Evolutionary conservation across 2,888 invertebrate genomes (phyloP).

Genomic region (Acrobasis consociella): DNA sequence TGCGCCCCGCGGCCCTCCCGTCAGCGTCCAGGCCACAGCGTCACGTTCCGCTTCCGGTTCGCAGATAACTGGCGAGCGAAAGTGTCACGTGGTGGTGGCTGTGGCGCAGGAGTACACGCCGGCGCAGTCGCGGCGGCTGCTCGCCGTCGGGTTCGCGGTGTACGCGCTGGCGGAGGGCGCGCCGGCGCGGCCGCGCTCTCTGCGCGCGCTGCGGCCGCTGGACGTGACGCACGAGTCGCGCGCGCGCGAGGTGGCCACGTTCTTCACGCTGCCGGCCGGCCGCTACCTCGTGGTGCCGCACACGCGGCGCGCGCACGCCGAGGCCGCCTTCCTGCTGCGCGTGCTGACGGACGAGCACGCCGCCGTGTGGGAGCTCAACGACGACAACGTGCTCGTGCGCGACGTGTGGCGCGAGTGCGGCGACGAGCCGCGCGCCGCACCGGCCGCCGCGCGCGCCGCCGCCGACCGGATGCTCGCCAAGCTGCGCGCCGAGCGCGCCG

Average conservation of each 20-base stretch:
- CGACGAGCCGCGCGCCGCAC: slow-evolving; percentile 25
- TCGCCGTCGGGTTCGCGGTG: slow-evolving; percentile 87
- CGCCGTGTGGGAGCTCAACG: slow-evolving; percentile 90
- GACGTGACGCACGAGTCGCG: slow-evolving; percentile 86
- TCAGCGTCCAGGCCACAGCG: not conserved
- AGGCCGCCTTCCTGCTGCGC: slow-evolving; percentile 87
- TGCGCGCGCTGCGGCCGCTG: slow-evolving; percentile 61
- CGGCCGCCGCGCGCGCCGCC: slow-evolving; percentile 32
- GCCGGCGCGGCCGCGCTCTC: slow-evolving; percentile 44
- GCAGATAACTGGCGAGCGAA: slow-evolving; percentile 84
- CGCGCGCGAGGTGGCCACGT: slow-evolving; percentile 82
- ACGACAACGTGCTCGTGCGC: slow-evolving; percentile 87
- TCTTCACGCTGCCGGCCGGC: slow-evolving; percentile 88
- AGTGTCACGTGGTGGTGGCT: slow-evolving; percentile 88
- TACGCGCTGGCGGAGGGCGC: slow-evolving; percentile 85
- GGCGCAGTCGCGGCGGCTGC: slow-evolving; percentile 71
- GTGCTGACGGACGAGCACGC: slow-evolving; percentile 88
- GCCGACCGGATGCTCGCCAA: slow-evolving; percentile 24
- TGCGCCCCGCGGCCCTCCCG: not conserved
- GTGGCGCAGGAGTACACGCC: slow-evolving; percentile 85
- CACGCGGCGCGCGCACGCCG: slow-evolving; percentile 85
- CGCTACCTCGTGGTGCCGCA: slow-evolving; percentile 89
- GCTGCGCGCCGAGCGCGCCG: no score
- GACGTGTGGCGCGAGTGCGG: slow-evolving; percentile 83
- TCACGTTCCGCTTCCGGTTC: slow-evolving; percentile 49